Base-by-base conservation (phyloP, 2,888 invertebrate genomes). In the Parasteatoda lunata region DNA sequence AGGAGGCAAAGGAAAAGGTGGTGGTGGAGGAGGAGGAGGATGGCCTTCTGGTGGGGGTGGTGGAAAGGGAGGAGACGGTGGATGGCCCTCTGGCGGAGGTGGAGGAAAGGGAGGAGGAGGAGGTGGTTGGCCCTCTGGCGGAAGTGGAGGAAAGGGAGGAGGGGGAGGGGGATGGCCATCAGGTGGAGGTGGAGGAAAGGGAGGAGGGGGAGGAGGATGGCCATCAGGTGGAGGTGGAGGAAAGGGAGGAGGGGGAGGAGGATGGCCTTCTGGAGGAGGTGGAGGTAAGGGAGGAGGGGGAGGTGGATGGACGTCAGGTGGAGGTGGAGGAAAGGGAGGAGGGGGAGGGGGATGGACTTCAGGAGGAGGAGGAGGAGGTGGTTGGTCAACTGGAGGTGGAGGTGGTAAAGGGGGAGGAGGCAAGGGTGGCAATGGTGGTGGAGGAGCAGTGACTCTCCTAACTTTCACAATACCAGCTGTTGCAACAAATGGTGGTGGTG, bases 381-480 rank as follows among this genome's bases (percentile, higher is more conserved):
- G 45, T 11, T 59, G 54, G 9, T 47, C 54, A 1, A 70, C 69
- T 8, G 78, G 78, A 13, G 59, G 70, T 11, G 66, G 76, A n/a
- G n/a, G 30, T 11, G 30, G 30, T 5, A 51, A 70, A 8, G 78
- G 78, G 8, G 78, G 78, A n/a, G 77, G 77, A 54, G 69, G 66
- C 7, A 68, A 51, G 47, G 70, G 47, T 6, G 69, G 69, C 54
- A 30, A 30, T 13, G 75, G 82, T 5, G 77, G 75, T 15, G 84
- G 84, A n/a, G 77, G 72, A 5, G 72, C 76, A 6, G 85, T 85
- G 45, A 85, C 85, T 0, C 70, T 85, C 9, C 65, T 85, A 9
- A 85, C 85, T 11, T 85, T 85, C 9, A 79, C 85, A 6, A 85
- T 85, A 65, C 85, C 84, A 8, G 75, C 85, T n/a, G 75, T 79